Evolutionary conservation across 2,113 vertebrate species (phyloP), one percentile per base, ranked within the genome.

Genomic region (Cricetomys ansorgei): DNA sequence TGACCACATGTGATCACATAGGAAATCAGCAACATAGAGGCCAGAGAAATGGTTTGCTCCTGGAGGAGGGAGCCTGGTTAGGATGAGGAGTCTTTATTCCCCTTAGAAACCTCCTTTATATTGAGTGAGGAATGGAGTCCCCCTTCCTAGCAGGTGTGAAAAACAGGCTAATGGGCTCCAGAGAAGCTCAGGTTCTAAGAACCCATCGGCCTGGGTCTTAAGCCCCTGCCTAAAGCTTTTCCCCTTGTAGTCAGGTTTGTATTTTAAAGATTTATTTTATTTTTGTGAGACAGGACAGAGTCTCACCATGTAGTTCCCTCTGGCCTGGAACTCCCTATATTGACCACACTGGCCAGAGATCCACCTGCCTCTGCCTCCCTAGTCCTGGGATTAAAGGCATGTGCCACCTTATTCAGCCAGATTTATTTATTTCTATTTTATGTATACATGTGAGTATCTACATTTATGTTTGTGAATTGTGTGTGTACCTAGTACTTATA

Each of bases 101-200:
- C 53, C 45, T 48, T 12, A 0, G 8, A 70, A 37, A 19, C 15
- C 1, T 10, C 37, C 3, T 45, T 43, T 37, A 4, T 64, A 17
- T 73, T 0, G 25, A 37, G 23, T 0, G 1, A 23, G 53, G n/a
- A 50, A 0, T 19, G 1, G 23, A 7, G 5, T 21, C 37, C n/a
- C 21, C 29, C n/a, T 45, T 16, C 27, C 31, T 13, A 11, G 64
- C 2, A 1, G 1, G 16, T 23, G 2, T 8, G 4, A 29, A 57
- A 55, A 55, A 65, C 48, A 79, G 84, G 40, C 75, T 11, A 0
- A n/a, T 4, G 5, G 59, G 43, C 25, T 34, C 9, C 13, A 16
- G 19, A 23, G 43, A 37, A 43, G 37, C 4, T 1, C 21, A 34
- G 40, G 62, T 37, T 43, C 73, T 73, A 43, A 9, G 25, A 53